Conservation (phyloP, 2,888 invertebrate genomes). For the Emmelina monodactyla region DNA sequence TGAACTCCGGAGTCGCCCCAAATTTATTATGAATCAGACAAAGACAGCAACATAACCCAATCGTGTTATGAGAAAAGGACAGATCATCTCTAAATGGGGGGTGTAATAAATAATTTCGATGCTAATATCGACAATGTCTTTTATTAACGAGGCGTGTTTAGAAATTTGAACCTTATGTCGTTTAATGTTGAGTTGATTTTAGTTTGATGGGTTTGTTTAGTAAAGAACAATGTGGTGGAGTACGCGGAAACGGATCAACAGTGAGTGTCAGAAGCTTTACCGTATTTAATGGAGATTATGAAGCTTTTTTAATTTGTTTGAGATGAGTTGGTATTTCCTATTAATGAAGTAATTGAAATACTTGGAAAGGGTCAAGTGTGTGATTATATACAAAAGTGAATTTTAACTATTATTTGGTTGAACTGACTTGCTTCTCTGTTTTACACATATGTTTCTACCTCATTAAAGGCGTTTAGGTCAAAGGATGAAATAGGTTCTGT, state of each 20-base stretch:
- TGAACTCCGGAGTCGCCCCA: conserved; percentile 44
- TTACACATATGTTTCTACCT: no score
- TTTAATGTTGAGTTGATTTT: conserved; percentile 20
- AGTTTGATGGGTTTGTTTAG: conserved; percentile 14
- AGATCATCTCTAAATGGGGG: conserved; percentile 41
- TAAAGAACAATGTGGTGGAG: conserved; percentile 36
- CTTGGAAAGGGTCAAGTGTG: no score
- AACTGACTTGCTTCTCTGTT: no score
- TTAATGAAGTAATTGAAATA: no score
- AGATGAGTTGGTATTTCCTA: background rate
- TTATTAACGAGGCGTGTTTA: conserved; percentile 20
- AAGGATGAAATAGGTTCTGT: no score
- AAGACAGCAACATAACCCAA: conserved; percentile 22
- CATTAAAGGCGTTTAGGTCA: no score
- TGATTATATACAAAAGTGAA: no score
- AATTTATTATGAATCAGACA: conserved; percentile 37
- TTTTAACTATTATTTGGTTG: no score
- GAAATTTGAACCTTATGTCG: conserved; percentile 17
- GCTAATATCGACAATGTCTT: conserved; percentile 41
- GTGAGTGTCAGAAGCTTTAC: conserved; percentile 38
- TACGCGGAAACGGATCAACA: conserved; percentile 42
- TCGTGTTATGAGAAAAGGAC: conserved; percentile 26
- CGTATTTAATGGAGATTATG: conserved; percentile 38
- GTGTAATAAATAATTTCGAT: conserved; percentile 52
- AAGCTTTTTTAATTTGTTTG: background rate